These are phyloP conservation scores for Anabacerthia variegaticeps DNA, from an alignment of 2,797 vertebrate genomes.

Conservation along the genomic window DNA sequence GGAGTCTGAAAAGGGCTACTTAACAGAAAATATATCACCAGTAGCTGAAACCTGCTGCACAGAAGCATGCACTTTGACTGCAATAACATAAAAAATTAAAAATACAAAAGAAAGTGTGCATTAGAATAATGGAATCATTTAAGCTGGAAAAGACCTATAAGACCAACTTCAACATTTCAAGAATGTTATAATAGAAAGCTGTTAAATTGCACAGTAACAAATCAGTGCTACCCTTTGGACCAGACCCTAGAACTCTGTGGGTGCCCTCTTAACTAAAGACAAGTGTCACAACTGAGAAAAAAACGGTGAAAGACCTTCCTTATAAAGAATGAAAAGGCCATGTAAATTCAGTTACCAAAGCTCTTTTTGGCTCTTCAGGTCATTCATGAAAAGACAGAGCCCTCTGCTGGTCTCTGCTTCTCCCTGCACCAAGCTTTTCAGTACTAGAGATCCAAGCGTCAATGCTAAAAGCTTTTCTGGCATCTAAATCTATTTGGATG, in stretches of 20 bases:
- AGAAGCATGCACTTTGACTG: background rate
- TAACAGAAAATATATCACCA: background rate
- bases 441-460: fast-evolving
- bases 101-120: background rate
- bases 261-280: background rate
- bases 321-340: fast-evolving
- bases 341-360: background rate
- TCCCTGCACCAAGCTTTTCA: fast-evolving
- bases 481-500: background rate
- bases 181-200: background rate
- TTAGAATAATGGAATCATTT: background rate
- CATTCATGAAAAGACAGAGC: background rate
- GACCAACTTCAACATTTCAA: background rate
- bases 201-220: background rate
- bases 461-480: background rate
- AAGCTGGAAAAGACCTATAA: background rate
- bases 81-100: background rate
- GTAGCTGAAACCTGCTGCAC: background rate
- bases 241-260: background rate
- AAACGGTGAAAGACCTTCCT: fast-evolving
- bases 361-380: background rate
- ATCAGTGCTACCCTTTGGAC: background rate
- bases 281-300: background rate
- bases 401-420: background rate
- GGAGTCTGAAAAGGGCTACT: background rate